Conservation (phyloP, 2,113 vertebrate species). For the Syrmaticus mikado region DNA sequence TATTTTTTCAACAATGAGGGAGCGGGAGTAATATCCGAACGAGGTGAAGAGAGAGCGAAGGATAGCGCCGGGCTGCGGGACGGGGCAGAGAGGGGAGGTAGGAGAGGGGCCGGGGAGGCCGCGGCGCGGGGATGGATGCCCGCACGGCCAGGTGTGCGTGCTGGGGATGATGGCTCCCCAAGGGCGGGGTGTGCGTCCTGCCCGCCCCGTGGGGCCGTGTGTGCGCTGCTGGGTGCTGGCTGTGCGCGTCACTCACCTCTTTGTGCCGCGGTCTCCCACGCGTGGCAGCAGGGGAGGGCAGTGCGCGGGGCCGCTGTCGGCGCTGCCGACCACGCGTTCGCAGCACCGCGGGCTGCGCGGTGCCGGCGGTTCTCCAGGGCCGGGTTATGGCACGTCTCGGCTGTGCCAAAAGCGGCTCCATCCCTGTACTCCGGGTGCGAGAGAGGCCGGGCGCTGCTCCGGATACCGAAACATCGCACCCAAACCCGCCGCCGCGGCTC, state of each 20-base stretch:
- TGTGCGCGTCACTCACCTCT: neutral
- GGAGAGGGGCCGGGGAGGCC: neutral
- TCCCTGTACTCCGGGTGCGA: neutral
- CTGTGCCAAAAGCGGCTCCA: neutral
- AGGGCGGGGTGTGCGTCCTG: neutral
- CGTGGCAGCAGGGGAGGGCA: neutral
- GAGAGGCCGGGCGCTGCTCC: neutral
- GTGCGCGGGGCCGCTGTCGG: neutral
- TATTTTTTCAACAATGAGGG: conserved; percentile 66
- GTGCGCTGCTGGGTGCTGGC: neutral
- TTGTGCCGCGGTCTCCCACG: neutral
- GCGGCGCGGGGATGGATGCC: neutral
- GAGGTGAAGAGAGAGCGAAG: conserved; percentile 21
- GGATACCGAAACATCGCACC: neutral
- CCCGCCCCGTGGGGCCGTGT: rapidly evolving
- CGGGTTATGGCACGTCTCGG: neutral
- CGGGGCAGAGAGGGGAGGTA: neutral
- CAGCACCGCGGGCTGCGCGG: neutral
- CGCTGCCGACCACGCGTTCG: rapidly evolving
- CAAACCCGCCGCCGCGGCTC: neutral
- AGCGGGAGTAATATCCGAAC: conserved; percentile 44
- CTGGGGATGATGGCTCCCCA: neutral
- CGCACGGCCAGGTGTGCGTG: too few species aligned
- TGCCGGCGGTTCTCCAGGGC: neutral
- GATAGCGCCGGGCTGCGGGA: rapidly evolving